Base-by-base conservation (phyloP, 2,113 vertebrate genomes). In the Seriola quinqueradiata region DNA sequence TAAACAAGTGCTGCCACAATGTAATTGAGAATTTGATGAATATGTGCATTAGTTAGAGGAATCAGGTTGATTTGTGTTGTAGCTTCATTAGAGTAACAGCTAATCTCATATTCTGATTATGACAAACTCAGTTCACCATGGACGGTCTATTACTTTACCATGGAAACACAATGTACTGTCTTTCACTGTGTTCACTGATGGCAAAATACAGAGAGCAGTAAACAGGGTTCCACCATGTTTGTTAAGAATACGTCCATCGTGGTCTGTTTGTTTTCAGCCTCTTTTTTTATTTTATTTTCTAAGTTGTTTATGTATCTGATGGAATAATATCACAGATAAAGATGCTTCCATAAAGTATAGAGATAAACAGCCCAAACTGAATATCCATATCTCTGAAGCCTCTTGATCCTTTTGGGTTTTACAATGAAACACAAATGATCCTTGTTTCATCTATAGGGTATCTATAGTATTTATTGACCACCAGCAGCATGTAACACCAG, bases 41-140 rank as follows among this genome's bases (percentile, higher is more conserved):
- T 68, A 79, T 50, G 44, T 21, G 21, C 25, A n/a, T 69, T 48
- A 46, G 38, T 63, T 63, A n/a, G 55, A 46, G 44, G 25, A 60
- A 64, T 38, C 55, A 70, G 23, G n/a, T 25, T 57, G 76, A 67
- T 21, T 34, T 36, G 21, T 55, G 59, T 59, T 68, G 69, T 77
- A 34, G 38, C 32, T 83, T 59, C 16, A 25, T 78, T 78, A 66
- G 32, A 28, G 38, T 46, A 67, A 68, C 32, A 3, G 44, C 54
- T 72, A 68, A 66, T 78, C 70, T 79, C 75, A 69, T 83, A 77
- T 69, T 72, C 32, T 67, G 50, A 79, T 79, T 69, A 68, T 68
- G 55, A 74, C 69, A 78, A 52, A 68, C 44, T 23, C 40, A 34
- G 58, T 64, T 70, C 23, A 79, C 28, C 5, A 16, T 23, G 25